Conservation (phyloP, 1,140 invertebrate genomes). For the Drosophila burlai region DNA sequence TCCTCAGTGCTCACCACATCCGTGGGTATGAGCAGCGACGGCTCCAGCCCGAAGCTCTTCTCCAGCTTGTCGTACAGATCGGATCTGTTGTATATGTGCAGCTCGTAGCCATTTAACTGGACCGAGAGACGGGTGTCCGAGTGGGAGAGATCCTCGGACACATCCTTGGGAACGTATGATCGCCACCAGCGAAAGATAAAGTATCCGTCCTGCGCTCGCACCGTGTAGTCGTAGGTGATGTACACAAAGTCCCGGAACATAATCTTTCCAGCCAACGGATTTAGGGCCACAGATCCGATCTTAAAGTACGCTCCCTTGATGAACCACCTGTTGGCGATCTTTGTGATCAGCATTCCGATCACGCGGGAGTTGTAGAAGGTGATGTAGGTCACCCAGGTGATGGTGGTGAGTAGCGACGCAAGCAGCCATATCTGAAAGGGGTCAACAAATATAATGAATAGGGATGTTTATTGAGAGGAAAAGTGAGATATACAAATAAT, state of each 20-base stretch:
- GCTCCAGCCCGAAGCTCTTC: slow-evolving; percentile 94
- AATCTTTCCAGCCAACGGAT: slow-evolving; percentile 98
- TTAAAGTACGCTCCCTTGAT: slow-evolving; percentile 94
- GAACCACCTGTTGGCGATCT: slow-evolving; percentile 95
- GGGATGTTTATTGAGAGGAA: neutral
- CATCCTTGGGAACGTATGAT: slow-evolving; percentile 97
- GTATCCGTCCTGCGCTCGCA: slow-evolving; percentile 98
- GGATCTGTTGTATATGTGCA: slow-evolving; percentile 98
- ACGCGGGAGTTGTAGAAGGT: slow-evolving; percentile 98
- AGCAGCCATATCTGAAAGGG: slow-evolving; percentile 87
- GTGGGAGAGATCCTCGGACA: slow-evolving; percentile 98
- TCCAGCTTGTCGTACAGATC: slow-evolving; percentile 95
- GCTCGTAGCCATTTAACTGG: slow-evolving; percentile 97
- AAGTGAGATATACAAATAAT: neutral
- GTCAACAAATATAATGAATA: neutral
- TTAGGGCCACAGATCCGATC: slow-evolving; percentile 97
- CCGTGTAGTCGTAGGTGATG: slow-evolving; percentile 96
- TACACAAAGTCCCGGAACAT: slow-evolving; percentile 99
- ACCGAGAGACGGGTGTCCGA: slow-evolving; percentile 97
- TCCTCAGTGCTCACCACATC: slow-evolving; percentile 73
- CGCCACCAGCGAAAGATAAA: slow-evolving; percentile 99
- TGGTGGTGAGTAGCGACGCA: slow-evolving; percentile 90
- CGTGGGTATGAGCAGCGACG: slow-evolving; percentile 89
- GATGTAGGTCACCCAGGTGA: slow-evolving; percentile 96
- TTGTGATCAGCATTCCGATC: slow-evolving; percentile 95